Evolutionary conservation across 2,888 invertebrate species (phyloP), one percentile per base, ranked within the genome.

Genomic region (Helobdella robusta): DNA sequence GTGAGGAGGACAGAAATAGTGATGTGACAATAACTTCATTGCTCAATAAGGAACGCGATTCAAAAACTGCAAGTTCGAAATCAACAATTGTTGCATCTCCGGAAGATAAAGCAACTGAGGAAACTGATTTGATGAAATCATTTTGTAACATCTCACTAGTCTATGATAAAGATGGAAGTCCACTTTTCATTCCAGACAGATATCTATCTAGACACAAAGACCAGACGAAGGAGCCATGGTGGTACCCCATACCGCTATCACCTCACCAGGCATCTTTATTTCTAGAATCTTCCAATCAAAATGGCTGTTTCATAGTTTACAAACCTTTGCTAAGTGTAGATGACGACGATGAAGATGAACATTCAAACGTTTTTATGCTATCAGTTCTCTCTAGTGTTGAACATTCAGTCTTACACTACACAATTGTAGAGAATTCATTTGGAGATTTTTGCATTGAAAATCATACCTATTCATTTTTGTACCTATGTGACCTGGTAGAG

Each of bases 281-380:
- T 56, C 66, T 72, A n/a, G 23, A 20, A 25, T 15, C 8, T 8
- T 69, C 70, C 58, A 62, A 65, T 25, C 68, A 69, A 44, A 68
- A 72, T 23, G 72, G 72, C 18, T 70, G 70, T 28, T 72, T 71
- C 56, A 30, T 72, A 11, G 70, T 72, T 20, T 71, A 72, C 65
- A 34, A 35, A 28, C 65, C 70, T 0, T 52, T 6, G 15, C 15
- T 11, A 11, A 11, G 20, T 15, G 15, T 18, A 6, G 58, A 28
- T 18, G 8, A 69, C 5, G 67, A 70, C 23, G 48, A 59, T 50
- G 50, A 50, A 23, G 6, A 25, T n/a, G 8, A 11, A 11, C n/a
- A 50, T 6, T n/a, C 6, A 23, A 4, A 11, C 11, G 30, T 23
- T 4, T 59, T 8, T 23, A 36, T 34, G 23, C 11, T 59, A 23